Evolutionary conservation across 2,113 vertebrate genomes (phyloP).

Genomic region (Antennarius striatus): DNA sequence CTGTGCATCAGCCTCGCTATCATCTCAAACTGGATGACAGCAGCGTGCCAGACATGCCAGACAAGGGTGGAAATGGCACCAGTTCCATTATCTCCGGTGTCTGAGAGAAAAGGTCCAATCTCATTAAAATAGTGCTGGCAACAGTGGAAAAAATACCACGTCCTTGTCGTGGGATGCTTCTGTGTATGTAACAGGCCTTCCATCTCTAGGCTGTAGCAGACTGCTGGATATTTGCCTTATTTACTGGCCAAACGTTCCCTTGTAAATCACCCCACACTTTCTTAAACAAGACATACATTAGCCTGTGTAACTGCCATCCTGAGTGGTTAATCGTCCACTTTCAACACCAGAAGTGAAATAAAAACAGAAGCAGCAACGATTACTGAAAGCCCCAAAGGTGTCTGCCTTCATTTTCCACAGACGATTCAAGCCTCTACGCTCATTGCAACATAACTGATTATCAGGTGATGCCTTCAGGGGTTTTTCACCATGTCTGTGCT

Average conservation of each 20-base stretch:
- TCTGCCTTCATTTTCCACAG: slow-evolving; percentile 30
- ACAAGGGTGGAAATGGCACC: slow-evolving; percentile 53
- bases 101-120: slow-evolving; percentile 49
- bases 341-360: no score
- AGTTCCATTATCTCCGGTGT: slow-evolving; percentile 37
- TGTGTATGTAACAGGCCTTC: slow-evolving; percentile 70
- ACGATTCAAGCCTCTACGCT: no score
- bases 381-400: slow-evolving; percentile 19
- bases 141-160: slow-evolving; percentile 60
- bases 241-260: slow-evolving; percentile 19
- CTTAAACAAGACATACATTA: slow-evolving; percentile 50
- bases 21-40: slow-evolving; percentile 20
- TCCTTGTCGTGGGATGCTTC: slow-evolving; percentile 44
- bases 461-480: no score
- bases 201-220: slow-evolving; percentile 21
- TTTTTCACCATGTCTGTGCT: no score
- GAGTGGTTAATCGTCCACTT: slow-evolving; percentile 17
- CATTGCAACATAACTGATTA: no score
- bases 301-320: slow-evolving; percentile 30
- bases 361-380: not conserved
- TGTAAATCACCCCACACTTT: slow-evolving; percentile 57
- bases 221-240: slow-evolving; percentile 38
- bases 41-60: slow-evolving; percentile 41
- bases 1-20: not conserved
- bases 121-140: slow-evolving; percentile 66